Conservation (phyloP, 1,140 invertebrate genomes). For the Scaptomyza pallida region DNA sequence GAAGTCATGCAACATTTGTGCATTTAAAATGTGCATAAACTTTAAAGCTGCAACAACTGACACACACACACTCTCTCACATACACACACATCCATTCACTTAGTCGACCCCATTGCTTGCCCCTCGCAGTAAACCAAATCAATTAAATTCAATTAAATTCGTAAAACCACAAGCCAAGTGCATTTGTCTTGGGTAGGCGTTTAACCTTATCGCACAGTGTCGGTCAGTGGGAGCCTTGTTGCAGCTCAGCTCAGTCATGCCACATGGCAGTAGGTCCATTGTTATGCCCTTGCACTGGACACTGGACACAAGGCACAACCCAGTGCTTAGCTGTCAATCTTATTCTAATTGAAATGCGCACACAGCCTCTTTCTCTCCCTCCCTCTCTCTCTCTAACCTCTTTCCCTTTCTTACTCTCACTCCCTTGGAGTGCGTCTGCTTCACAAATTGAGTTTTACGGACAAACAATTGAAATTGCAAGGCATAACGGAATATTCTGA, state of each 20-base stretch:
- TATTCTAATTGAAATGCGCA: constrained; percentile 69
- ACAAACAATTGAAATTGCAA: constrained; percentile 70
- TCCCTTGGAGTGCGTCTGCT: not conserved
- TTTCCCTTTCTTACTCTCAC: constrained; percentile 10
- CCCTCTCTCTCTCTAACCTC: constrained; percentile 12
- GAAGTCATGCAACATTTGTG: constrained; percentile 61
- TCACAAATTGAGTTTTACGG: constrained; percentile 75
- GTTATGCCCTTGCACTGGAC: constrained; percentile 21
- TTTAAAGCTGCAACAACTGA: not conserved
- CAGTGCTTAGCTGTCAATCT: constrained; percentile 69
- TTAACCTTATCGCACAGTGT: constrained; percentile 63
- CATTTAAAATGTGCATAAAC: constrained; percentile 43
- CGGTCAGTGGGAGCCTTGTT: constrained; percentile 28
- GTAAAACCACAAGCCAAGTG: constrained; percentile 75
- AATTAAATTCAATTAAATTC: constrained; percentile 81
- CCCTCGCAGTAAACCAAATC: constrained; percentile 53
- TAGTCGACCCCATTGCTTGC: constrained; percentile 9
- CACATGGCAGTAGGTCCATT: constrained; percentile 36
- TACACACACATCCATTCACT: no score
- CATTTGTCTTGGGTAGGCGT: constrained; percentile 46
- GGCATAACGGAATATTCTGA: not conserved
- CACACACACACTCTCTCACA: not conserved
- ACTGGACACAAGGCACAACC: not conserved
- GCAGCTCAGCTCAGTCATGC: constrained; percentile 7
- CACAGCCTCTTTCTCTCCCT: constrained; percentile 30